Evolutionary conservation across 2,113 vertebrate genomes (phyloP).

Genomic region (Eira barbara): DNA sequence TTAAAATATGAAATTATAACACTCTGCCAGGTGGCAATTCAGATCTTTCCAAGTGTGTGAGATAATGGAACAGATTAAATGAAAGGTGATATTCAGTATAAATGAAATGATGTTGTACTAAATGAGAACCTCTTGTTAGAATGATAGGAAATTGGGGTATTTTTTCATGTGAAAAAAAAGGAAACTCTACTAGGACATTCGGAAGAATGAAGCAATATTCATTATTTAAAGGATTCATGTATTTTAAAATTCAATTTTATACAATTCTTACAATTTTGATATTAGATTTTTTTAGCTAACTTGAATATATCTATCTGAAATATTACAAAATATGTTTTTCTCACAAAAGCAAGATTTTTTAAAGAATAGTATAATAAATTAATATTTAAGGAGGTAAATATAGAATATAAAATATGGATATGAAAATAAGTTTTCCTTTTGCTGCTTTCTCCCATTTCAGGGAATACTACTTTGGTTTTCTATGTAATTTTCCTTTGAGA

Average conservation of each 20-base stretch:
- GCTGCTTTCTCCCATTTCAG: background rate
- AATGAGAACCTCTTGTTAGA: background rate
- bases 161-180: background rate
- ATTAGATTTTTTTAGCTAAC: background rate
- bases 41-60: conserved; percentile 12
- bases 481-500: background rate
- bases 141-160: background rate
- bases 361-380: background rate
- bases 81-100: background rate
- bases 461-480: background rate
- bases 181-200: background rate
- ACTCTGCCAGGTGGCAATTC: background rate
- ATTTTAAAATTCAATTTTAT: background rate
- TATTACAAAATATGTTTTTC: background rate
- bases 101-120: conserved; percentile 19
- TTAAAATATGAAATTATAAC: conserved; percentile 34
- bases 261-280: background rate
- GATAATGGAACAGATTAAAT: conserved; percentile 6
- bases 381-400: background rate
- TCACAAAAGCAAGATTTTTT: background rate
- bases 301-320: background rate
- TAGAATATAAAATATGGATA: background rate
- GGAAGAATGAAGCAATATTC: background rate
- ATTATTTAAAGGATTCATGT: background rate
- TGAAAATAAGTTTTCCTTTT: background rate